Evolutionary conservation across 2,888 invertebrate genomes (phyloP), one percentile per base, ranked within the genome.

Genomic region (Tupiocoris notatus): DNA sequence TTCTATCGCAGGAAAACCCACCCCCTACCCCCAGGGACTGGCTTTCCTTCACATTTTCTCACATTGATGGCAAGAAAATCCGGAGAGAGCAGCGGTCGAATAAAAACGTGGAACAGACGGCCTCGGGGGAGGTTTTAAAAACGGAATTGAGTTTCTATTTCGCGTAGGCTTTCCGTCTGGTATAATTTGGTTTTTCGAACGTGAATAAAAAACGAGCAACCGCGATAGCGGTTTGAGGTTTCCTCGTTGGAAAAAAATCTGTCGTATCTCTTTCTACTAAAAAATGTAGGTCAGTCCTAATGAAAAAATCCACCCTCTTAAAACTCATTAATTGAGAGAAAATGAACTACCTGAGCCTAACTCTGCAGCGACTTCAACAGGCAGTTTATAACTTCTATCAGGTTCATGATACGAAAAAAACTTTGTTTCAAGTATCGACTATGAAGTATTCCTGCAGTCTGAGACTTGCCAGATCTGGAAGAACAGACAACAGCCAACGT

Each of bases 271-370:
- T 56, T 57, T 65, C 17, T 65, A n/a, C 18, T n/a, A n/a, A 18
- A 18, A 65, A 65, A 67, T 67, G 56, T 57, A 67, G 67, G 67
- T 67, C 67, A 54, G 56, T 18, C 67, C 22, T 67, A 56, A 67
- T 67, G 67, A 67, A 67, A 67, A 67, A 67, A 56, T 56, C 67
- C 24, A 65, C 65, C 65, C 12, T n/a, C n/a, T 67, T 57, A 56
- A 67, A 67, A 67, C 67, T 67, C 67, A 67, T 67, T 67, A 67
- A 67, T 67, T 56, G 39, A 65, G 17, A 65, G 65, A 65, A 65
- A 65, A 65, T 65, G 25, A 65, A 25, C 25, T 65, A 39, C 6
- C 6, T 65, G 39, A 39, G 65, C 65, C 65, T 25, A 20, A 65
- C 65, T 12, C 65, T 20, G 25, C 24, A 65, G 65, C 18, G 39